Evolutionary conservation across 2,113 vertebrate genomes (phyloP).

Genomic region (Phainopepla nitens): DNA sequence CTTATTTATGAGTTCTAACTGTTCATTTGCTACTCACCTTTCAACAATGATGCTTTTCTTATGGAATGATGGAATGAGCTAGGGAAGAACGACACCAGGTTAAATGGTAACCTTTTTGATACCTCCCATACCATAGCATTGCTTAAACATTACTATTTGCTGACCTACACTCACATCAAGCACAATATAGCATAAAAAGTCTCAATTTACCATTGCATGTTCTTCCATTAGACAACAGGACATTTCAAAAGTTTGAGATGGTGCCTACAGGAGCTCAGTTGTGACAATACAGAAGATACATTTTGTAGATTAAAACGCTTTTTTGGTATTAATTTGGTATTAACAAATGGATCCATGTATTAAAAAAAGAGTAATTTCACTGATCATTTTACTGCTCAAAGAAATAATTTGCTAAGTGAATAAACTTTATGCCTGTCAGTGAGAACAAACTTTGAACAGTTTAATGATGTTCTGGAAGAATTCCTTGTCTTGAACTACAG

Average conservation of each 20-base stretch:
- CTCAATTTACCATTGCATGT: neutral
- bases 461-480: conserved; percentile 58
- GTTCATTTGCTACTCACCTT: neutral
- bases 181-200: neutral
- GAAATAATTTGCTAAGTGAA: conserved; percentile 64
- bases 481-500: conserved; percentile 60
- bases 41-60: neutral
- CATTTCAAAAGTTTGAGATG: neutral
- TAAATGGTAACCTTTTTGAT: neutral
- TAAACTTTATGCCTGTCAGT: conserved; percentile 56
- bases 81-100: neutral
- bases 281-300: neutral
- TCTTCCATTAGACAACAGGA: conserved; percentile 13
- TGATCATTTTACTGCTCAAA: conserved; percentile 69
- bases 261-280: neutral
- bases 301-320: conserved; percentile 59
- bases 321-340: conserved; percentile 49
- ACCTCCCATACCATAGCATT: neutral
- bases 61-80: neutral
- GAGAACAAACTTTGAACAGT: conserved; percentile 66
- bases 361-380: conserved; percentile 29
- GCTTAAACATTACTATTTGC: neutral
- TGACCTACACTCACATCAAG: neutral
- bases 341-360: conserved; percentile 45
- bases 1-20: neutral